Evolutionary conservation across 1,140 invertebrate species (phyloP), one percentile per base, ranked within the genome.

Genomic region (Daktulosphaira vitifoliae): DNA sequence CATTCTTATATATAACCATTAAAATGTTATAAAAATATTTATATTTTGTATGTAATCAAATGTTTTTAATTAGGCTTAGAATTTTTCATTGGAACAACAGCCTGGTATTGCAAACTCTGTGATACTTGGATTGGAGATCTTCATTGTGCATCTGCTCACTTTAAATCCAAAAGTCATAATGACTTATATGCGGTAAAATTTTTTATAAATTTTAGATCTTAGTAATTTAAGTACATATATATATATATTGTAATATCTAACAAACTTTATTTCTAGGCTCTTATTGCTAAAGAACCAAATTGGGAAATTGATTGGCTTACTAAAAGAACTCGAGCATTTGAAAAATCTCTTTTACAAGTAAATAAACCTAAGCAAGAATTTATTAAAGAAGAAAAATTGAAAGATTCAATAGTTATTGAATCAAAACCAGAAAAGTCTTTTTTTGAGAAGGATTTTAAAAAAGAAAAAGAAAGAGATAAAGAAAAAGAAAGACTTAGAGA

Each of bases 51-150:
- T 33, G 11, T 33, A 33, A 33, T 6, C 67, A 54, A 51, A 51
- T 59, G 65, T 69, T 72, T 73, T 76, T 73, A 75, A 71, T 44
- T 78, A 87, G 86, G 89, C 16, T 76, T 91, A 42, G 88, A 90
- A 72, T 91, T 91, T 76, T 85, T 91, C 73, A 84, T 88, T 66
- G 85, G 89, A 5, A 84, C 88, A 0, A 85, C 85, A 13, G 86
- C 87, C n/a, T 91, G 89, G 89, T 92, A 88, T 75, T 92, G 89
- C 74, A 88, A 88, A 71, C 77, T 92, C 33, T 92, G 89, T 70
- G 83, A 88, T 72, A 78, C 82, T 67, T 92, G 88, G 85, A 89
- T 91, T 68, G 89, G 89, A 0, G 89, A 92, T 74, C 79, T 89
- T 44, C 87, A 90, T 74, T 90, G 89, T 75, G 88, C 88, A 9